Base-by-base conservation (phyloP, 2,888 invertebrate genomes). In the Machimus rusticus region DNA sequence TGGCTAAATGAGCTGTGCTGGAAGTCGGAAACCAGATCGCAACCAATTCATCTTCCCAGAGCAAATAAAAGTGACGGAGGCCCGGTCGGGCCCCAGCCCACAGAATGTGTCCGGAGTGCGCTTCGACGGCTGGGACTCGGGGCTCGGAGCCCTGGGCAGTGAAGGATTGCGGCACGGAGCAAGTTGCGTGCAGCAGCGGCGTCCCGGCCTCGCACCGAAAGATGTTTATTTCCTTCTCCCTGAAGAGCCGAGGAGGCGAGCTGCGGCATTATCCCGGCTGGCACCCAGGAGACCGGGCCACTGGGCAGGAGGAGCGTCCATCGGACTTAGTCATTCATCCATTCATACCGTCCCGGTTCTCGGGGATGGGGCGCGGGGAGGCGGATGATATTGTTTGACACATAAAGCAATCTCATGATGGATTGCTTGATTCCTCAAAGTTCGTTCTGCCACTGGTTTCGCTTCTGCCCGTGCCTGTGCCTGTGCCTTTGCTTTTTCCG, bases 331-430 rank as follows among this genome's bases (percentile, higher is more conserved):
- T 81, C 88, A 88, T 87, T 87, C 88, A 86, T 87, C 88, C 86
- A 88, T 88, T 88, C 88, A 86, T 86, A 77, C 84, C 88, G 81
- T 57, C 87, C 87, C 77, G 77, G 78, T 87, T 86, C 78, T 66
- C 43, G 19, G 12, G n/a, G 28, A 74, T 16, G 85, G 74, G 85
- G 19, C 39, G 31, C 23, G 23, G 43, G 76, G 74, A 74, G 87
- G 81, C 81, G 86, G 86, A 86, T 86, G 87, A 88, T 88, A 88
- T 88, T 88, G 88, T 88, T 87, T 88, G 88, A 88, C 88, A 88
- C 87, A 88, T 87, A 88, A 88, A 88, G 87, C 87, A 88, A 88
- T 88, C 87, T 88, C 86, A 88, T 88, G 88, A 88, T 88, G 88
- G 88, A 88, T 88, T 88, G 87, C 87, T 85, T 88, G 88, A 88